A percentile compares a stretch with the other conserved stretches of the same genome.
These are phyloP conservation scores for Hirudinaria manillensis DNA, from an alignment of 2,888 invertebrate species.

Conservation along the genomic window DNA sequence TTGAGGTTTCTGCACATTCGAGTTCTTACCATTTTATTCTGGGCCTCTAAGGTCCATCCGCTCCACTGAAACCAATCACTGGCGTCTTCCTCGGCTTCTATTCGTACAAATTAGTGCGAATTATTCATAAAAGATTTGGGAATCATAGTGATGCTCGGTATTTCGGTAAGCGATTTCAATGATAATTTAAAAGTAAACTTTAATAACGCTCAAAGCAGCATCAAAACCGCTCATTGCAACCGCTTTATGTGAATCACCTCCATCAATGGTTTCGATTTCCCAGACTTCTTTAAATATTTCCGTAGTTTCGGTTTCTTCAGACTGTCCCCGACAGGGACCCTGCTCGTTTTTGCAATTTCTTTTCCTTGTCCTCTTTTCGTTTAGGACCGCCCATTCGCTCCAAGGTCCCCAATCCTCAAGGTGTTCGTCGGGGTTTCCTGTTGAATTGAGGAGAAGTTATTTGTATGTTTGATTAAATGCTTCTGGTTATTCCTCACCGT, in stretches of 20 bases:
- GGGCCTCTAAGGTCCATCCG: slow-evolving; percentile 6
- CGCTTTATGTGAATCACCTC: too few relatives aligned
- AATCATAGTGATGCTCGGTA: too few relatives aligned
- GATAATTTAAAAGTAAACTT: too few relatives aligned
- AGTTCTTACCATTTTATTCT: background rate
- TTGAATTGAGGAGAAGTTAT: background rate
- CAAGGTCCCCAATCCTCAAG: slow-evolving; percentile 11
- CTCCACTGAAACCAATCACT: slow-evolving; percentile 9
- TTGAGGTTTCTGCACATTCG: background rate
- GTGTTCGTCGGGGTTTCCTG: background rate
- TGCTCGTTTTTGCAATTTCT: background rate
- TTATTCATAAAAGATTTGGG: too few relatives aligned
- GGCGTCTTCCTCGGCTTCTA: slow-evolving; percentile 3
- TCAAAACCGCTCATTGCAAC: too few relatives aligned
- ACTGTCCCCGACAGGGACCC: slow-evolving; percentile 12
- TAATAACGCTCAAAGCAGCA: too few relatives aligned
- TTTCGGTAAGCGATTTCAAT: too few relatives aligned
- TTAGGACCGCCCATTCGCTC: background rate
- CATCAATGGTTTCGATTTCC: too few relatives aligned
- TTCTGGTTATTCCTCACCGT: too few relatives aligned
- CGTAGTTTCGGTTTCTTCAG: background rate
- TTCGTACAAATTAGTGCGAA: background rate
- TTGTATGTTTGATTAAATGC: background rate
- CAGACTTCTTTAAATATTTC: too few relatives aligned
- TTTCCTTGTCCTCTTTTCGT: background rate